These are phyloP conservation scores for Tromatobia lineatoria DNA, from an alignment of 2,888 invertebrate species.

Conservation along the genomic window DNA sequence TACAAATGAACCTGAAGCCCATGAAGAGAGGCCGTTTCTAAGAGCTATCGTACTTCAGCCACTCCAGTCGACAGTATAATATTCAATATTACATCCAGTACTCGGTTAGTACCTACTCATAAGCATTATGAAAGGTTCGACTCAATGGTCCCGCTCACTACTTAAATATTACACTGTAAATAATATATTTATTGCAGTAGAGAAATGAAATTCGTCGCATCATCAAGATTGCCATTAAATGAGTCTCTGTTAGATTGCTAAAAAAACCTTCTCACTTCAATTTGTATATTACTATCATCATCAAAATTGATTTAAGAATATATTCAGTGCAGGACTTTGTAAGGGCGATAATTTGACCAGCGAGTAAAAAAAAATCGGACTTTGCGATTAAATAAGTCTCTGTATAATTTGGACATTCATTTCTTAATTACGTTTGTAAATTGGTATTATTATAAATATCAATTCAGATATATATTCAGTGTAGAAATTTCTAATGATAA, in stretches of 20 bases:
- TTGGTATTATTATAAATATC: background rate
- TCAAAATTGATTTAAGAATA: background rate
- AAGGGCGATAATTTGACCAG: background rate
- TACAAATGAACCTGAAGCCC: slow-evolving; percentile 62
- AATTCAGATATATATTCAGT: background rate
- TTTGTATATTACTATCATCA: background rate
- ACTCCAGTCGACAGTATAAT: slow-evolving; percentile 32
- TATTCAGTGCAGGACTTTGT: background rate
- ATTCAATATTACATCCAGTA: slow-evolving; percentile 40
- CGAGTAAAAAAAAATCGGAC: background rate
- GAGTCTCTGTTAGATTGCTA: background rate
- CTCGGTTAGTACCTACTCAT: slow-evolving; percentile 6
- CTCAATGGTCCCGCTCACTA: slow-evolving; percentile 11
- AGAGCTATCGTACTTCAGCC: slow-evolving; percentile 31
- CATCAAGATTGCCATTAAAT: background rate
- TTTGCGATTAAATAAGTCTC: background rate
- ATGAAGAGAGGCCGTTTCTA: slow-evolving; percentile 19
- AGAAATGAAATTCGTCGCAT: slow-evolving; percentile 4
- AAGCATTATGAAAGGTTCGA: slow-evolving; percentile 6
- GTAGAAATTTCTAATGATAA: background rate
- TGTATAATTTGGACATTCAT: background rate
- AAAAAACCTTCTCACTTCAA: background rate
- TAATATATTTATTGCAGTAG: slow-evolving; percentile 4
- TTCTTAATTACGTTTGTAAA: background rate
- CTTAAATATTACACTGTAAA: slow-evolving; percentile 39